These are phyloP conservation scores for Spermophilus dauricus DNA, from an alignment of 2,113 vertebrate genomes.

Conservation along the genomic window DNA sequence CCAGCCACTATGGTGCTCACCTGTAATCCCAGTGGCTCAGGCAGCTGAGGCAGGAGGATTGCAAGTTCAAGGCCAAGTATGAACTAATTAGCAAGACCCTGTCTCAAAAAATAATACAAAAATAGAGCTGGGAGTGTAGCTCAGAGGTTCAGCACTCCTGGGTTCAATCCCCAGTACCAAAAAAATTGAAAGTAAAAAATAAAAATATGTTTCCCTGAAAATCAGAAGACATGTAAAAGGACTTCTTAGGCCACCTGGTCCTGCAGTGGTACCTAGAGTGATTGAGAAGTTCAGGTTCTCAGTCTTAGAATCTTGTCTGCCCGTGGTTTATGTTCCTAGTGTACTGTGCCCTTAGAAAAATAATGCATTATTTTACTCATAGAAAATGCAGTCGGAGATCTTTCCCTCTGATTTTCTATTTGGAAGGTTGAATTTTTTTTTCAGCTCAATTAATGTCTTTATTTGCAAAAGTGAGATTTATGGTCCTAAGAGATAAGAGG, in stretches of 20 bases:
- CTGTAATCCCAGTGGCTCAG: too few relatives aligned
- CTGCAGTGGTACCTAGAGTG: background rate
- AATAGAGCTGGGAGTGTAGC: too few relatives aligned
- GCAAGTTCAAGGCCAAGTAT: too few relatives aligned
- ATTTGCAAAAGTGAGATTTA: background rate
- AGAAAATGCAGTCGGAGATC: background rate
- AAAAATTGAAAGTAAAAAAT: background rate
- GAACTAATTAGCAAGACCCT: too few relatives aligned
- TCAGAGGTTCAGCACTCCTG: rapidly evolving
- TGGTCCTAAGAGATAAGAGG: background rate
- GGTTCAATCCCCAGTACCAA: too few relatives aligned
- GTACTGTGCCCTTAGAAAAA: conserved; percentile 15
- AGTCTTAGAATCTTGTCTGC: conserved; percentile 17
- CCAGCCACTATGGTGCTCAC: too few relatives aligned
- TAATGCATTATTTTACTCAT: background rate
- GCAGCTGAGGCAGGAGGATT: too few relatives aligned
- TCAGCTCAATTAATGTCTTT: background rate
- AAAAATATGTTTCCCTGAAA: conserved; percentile 40
- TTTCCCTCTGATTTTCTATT: conserved; percentile 2
- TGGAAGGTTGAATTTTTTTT: background rate
- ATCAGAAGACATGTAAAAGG: background rate
- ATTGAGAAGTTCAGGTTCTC: conserved; percentile 27
- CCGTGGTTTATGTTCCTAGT: background rate
- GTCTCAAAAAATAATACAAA: too few relatives aligned
- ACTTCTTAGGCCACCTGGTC: background rate